Evolutionary conservation across 2,113 vertebrate species (phyloP).

Genomic region (Scomber japonicus): DNA sequence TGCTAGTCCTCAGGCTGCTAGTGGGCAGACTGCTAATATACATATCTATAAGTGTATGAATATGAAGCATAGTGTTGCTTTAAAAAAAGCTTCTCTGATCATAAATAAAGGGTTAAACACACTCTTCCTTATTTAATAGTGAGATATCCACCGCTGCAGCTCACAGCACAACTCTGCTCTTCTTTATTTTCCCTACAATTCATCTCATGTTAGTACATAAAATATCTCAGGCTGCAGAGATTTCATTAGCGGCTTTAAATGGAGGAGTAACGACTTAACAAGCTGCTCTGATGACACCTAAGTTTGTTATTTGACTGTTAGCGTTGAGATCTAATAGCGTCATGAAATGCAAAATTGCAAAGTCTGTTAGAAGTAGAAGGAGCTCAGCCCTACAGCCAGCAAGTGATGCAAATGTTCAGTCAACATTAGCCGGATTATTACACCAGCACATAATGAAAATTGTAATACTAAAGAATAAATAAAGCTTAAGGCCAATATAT

Average conservation of each 20-base stretch:
- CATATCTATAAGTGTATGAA: neutral
- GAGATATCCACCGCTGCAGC: neutral
- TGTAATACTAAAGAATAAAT: neutral
- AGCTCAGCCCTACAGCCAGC: slow-evolving; percentile 14
- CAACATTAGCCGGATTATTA: slow-evolving; percentile 13
- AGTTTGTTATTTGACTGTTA: slow-evolving; percentile 47
- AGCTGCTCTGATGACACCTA: slow-evolving; percentile 41
- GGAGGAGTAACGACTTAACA: slow-evolving; percentile 50
- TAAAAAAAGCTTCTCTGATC: neutral
- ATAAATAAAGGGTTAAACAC: neutral
- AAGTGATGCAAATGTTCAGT: slow-evolving; percentile 47
- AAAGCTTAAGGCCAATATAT: neutral
- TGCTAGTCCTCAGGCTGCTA: slow-evolving; percentile 18
- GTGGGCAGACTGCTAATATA: neutral
- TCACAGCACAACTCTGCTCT: slow-evolving; percentile 11
- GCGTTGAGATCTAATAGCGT: slow-evolving; percentile 14
- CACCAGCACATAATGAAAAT: slow-evolving; percentile 16
- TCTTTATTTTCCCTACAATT: slow-evolving; percentile 23
- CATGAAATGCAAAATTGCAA: neutral
- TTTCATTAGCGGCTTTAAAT: slow-evolving; percentile 48
- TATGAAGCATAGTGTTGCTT: neutral
- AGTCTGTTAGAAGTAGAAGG: slow-evolving; percentile 39
- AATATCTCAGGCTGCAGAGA: slow-evolving; percentile 41
- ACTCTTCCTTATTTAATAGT: neutral
- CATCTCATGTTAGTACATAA: slow-evolving; percentile 22